A percentile compares a stretch with the other conserved stretches of the same genome.
Evolutionary conservation across 2,888 invertebrate genomes (phyloP).

Genomic region (Drosophila sordidula): DNA sequence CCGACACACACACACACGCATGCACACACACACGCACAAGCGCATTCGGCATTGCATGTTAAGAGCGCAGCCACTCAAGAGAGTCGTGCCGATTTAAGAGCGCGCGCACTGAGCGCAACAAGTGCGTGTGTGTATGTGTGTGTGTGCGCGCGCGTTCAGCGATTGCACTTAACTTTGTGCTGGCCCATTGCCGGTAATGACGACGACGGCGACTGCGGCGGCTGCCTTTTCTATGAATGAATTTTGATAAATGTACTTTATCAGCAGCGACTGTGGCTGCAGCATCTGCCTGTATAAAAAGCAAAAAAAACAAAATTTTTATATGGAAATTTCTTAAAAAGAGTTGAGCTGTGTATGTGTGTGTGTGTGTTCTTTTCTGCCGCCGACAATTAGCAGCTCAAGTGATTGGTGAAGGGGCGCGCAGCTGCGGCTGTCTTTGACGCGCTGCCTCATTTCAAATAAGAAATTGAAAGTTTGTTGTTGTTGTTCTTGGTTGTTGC

Average conservation of each 20-base stretch:
- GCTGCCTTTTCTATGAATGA: constrained; percentile 70
- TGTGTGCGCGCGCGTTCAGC: constrained; percentile 2
- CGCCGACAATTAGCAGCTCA: constrained; percentile 78
- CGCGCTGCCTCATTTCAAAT: constrained; percentile 79
- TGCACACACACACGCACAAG: constrained; percentile 1
- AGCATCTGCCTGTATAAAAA: constrained; percentile 43
- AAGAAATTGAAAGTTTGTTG: constrained; percentile 73
- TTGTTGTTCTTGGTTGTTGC: constrained; percentile 17
- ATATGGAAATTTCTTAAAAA: constrained; percentile 65
- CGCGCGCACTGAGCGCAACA: constrained; percentile 39
- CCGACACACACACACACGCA: constrained; percentile 48
- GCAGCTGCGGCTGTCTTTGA: constrained; percentile 67
- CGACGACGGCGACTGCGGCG: constrained; percentile 17
- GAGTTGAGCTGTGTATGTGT: constrained; percentile 9
- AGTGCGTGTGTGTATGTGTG: constrained; percentile 20
- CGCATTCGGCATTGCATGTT: neutral
- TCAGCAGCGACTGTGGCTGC: constrained; percentile 55
- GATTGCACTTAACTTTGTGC: constrained; percentile 45
- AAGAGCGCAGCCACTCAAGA: constrained; percentile 14
- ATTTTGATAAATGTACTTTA: constrained; percentile 79
- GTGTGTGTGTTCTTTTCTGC: constrained; percentile 49
- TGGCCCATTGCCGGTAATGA: constrained; percentile 40
- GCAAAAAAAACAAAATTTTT: constrained; percentile 41
- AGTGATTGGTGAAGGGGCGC: constrained; percentile 61
- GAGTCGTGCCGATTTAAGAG: constrained; percentile 41